Base-by-base conservation (phyloP, 2,113 vertebrate species). In the Pseudolaguvia tuberculata region DNA sequence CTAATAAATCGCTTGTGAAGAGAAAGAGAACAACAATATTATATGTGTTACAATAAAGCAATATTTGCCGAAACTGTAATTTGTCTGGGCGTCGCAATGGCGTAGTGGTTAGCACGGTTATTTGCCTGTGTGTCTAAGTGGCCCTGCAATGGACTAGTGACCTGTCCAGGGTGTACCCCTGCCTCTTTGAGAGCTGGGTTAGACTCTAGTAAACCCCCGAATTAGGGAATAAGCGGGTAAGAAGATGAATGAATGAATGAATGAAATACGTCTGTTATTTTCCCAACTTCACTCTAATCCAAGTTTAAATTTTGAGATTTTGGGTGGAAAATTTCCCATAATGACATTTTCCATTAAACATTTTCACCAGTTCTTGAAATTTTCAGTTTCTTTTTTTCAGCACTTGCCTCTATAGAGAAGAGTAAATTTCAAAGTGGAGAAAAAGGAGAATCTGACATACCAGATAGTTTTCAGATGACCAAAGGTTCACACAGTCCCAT, bases 401-500 rank as follows among this genome's bases (percentile, higher is more conserved):
- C 31, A 27, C 5, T 58, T 47, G 12, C 63, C 14, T 45, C 73
- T 47, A 31, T 35, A 67, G 51, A 27, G n/a, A n/a, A 20, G 57
- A 75, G 21, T 71, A 18, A 75, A 75, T 72, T 72, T 78, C 72
- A 78, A 81, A 81, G 79, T 56, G 31, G 66, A 62, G 70, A 53
- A 73, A 53, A 74, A 8, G 62, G 39, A 2, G 35, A 21, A 58
- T 55, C 59, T 71, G 58, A 72, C 66, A 25, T 45, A 77, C 67
- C 58, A 67, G 67, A 61, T 71, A 57, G 55, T 52, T 61, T 72
- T 75, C 72, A 67, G 52, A 57, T 79, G 81, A 50, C 66, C 66
- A 61, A 5, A 70, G 67, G 81, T 78, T 82, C 81, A 79, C 61
- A 55, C 55, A 78, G 80, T 82, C 81, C 78, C 78, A 79, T 79